phyloP scores from a whole-genome alignment of 1,140 invertebrate genomes.

The Caerostris darwini region DNA sequence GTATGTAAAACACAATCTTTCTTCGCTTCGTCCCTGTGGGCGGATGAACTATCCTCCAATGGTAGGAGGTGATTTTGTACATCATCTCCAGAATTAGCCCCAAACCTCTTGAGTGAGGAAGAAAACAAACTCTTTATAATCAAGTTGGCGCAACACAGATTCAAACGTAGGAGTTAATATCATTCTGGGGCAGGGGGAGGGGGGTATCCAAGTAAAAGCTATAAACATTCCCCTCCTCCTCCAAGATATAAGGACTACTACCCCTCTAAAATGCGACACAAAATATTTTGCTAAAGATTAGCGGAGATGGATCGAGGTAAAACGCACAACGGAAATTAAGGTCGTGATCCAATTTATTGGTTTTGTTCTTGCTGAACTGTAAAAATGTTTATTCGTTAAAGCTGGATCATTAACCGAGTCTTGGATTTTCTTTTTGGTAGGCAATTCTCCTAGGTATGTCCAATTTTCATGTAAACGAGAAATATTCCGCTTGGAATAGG shows the following conservation, averaged over 20 bases:
- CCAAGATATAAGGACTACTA: slow-evolving; percentile 30
- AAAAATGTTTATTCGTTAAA: slow-evolving; percentile 55
- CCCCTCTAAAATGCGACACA: slow-evolving; percentile 26
- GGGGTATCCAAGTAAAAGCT: slow-evolving; percentile 56
- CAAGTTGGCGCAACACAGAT: slow-evolving; percentile 46
- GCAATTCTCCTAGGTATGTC: neutral
- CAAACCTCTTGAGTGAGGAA: slow-evolving; percentile 45
- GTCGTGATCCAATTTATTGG: slow-evolving; percentile 58
- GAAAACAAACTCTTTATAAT: slow-evolving; percentile 75
- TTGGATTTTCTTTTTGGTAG: neutral
- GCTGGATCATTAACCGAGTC: slow-evolving; percentile 21
- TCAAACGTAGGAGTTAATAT: slow-evolving; percentile 74
- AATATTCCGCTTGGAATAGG: neutral
- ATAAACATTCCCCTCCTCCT: slow-evolving; percentile 54
- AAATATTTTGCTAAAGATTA: slow-evolving; percentile 45
- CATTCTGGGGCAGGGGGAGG: slow-evolving; percentile 15
- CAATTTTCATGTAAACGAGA: neutral
- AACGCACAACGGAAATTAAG: slow-evolving; percentile 44
- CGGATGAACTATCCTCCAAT: slow-evolving; percentile 47
- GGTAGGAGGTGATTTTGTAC: slow-evolving; percentile 32
- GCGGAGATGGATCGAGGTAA: slow-evolving; percentile 48
- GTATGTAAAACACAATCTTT: slow-evolving; percentile 69
- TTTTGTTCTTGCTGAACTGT: slow-evolving; percentile 10
- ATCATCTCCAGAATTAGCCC: slow-evolving; percentile 19
- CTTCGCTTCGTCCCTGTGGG: slow-evolving; percentile 65